Base-by-base conservation (phyloP, 2,797 vertebrate species). In the Simalia tracyae region DNA sequence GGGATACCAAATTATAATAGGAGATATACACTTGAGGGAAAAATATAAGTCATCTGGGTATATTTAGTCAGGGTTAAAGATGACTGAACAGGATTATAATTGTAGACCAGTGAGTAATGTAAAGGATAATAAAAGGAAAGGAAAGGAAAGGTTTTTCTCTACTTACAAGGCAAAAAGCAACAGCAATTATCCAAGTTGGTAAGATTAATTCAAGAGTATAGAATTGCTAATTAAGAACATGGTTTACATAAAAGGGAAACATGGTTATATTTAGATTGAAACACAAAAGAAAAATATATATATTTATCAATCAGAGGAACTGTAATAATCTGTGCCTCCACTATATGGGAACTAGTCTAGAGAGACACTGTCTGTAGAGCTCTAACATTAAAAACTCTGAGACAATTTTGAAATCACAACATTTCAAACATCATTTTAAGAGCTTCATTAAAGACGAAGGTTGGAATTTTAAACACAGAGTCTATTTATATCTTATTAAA, bases 151-250 rank as follows among this genome's bases (percentile, higher is more conserved):
- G 90, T 93, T 86, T 31, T 31, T 90, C 84, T 92, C 46, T 90
- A 81, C 92, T 90, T 87, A 90, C 22, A 68, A 92, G 60, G 64
- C 66, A 59, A 86, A 72, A 90, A 86, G 63, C 36, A 90, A 91
- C 50, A 91, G 50, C 50, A 68, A 89, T 94, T 92, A 88, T 90
- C 60, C 60, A 84, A 89, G 31, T 84, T 60, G 12, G 66, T 89
- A 68, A 91, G 50, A 92, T 91, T 91, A 91, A 87, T 89, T 28
- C 84, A 64, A 91, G 60, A n/a, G 8, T 81, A 36, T 91, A 57
- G 89, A 94, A 87, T 86, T 89, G 84, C 66, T 94, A 94, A 94
- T 84, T 90, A 90, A 84, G 36, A 87, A 89, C 54, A n/a, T 31
- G 61, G 86, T 72, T n/a, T 64, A 81, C 59, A 91, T 91, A 66